Base-by-base conservation (phyloP, 2,797 vertebrate species). In the Micropoecilia bifurca region DNA sequence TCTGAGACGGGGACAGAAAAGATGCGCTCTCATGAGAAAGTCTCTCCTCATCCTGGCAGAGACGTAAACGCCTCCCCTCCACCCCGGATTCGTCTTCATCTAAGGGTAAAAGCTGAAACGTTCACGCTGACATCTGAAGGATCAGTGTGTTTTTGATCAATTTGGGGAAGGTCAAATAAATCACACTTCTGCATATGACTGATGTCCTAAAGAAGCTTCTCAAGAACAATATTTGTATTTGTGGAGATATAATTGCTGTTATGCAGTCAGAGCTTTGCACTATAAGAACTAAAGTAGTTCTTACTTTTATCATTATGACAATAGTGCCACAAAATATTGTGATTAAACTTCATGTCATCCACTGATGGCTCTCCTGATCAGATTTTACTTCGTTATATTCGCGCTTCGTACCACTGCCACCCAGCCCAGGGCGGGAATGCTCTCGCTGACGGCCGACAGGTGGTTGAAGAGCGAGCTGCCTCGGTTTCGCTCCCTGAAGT, bases 381-480 rank as follows among this genome's bases (percentile, higher is more conserved):
- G 20, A 25, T 59, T 5, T 39, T 1, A 28, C 22, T n/a, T 30
- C 8, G 8, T 20, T 71, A 2, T 39, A 36, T 53, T 9, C 8
- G 33, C 18, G 30, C 3, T 80, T 93, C 97, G 97, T 88, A 99
- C 99, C 97, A 99, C 97, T 14, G 98, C 95, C 87, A 99, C 97
- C 99, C 99, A 99, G 6, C 99, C 99, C 33, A 99, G 96, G 5
- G 98, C 98, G 0, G 98, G 96, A 89, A 99, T 97, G 94, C 98
- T 99, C 90, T 99, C 99, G 3, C 98, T 99, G 91, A 99, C 94
- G 0, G 98, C 98, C 0, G 99, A 99, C 66, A 99, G 96, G 88
- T 99, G 99, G 92, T 99, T 99, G 92, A 99, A 99, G 93, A 99
- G 93, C 80, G 75, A 73, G 90, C 98, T 98, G 59, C 98, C 98